Evolutionary conservation across 2,113 vertebrate species (phyloP).

Genomic region (Psammodynastes pulverulentus): DNA sequence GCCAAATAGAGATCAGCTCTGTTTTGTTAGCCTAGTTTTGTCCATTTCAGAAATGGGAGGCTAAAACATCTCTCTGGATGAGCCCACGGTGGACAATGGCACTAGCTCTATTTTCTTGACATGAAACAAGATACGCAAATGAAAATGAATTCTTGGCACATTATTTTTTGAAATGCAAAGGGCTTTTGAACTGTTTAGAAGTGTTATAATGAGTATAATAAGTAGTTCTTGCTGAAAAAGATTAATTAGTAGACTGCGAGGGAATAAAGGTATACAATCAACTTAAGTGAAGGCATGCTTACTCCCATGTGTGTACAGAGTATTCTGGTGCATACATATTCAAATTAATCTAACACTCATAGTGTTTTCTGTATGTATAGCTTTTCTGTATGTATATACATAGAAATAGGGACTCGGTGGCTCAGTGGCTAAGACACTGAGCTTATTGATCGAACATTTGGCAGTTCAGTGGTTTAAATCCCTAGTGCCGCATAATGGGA

Average conservation of each 20-base stretch:
- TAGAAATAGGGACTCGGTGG: too few species aligned
- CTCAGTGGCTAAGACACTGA: too few species aligned
- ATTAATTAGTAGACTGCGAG: slow-evolving; percentile 30
- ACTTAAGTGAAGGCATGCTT: slow-evolving; percentile 35
- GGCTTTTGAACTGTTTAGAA: slow-evolving; percentile 27
- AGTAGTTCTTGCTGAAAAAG: slow-evolving; percentile 31
- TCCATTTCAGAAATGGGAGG: not conserved
- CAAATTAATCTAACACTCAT: slow-evolving; percentile 44
- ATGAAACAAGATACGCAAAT: not conserved
- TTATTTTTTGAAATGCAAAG: slow-evolving; percentile 8
- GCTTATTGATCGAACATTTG: too few species aligned
- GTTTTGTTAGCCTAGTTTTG: not conserved
- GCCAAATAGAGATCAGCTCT: not conserved
- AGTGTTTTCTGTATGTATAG: not conserved
- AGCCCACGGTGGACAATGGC: not conserved
- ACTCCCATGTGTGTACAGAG: slow-evolving; percentile 12
- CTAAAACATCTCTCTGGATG: not conserved
- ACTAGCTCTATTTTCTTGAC: not conserved
- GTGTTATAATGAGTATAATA: slow-evolving; percentile 33
- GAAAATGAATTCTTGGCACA: not conserved
- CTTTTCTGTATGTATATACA: not conserved
- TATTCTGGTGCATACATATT: slow-evolving; percentile 27
- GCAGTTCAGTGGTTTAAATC: too few species aligned
- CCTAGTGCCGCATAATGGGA: too few species aligned
- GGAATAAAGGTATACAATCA: slow-evolving; percentile 30